Base-by-base conservation (phyloP, 2,888 invertebrate genomes). In the Brassicogethes aeneus region DNA sequence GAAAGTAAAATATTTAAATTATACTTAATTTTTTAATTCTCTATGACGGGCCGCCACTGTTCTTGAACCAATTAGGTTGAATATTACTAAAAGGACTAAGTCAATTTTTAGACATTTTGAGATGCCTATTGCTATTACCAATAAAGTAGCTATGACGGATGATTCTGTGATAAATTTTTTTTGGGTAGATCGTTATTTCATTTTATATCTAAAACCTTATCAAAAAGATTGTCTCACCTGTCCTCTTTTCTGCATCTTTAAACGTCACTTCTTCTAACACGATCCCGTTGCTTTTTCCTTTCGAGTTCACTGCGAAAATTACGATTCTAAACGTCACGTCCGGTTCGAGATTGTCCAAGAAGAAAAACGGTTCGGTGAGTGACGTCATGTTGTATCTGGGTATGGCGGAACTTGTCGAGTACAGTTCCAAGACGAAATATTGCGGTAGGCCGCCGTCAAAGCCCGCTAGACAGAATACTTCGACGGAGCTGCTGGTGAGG, bases 371-470 rank as follows among this genome's bases (percentile, higher is more conserved):
- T 61, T 85, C 82, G 45, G 79, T 76, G 42, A 72, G 65, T 12
- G 78, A 70, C 3, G 77, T 74, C 54, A 83, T 69, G 68, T 83
- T 85, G 60, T 79, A 76, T 44, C 77, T 60, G 5, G 68, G 66
- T 3, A 57, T 55, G 45, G 54, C 68, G 50, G 59, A 70, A 51
- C 61, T 70, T 50, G 52, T 63, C 48, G 65, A 68, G 69, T 79
- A 85, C 52, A 89, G 77, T 70, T 90, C 89, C 50, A 91, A 75
- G 39, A 87, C 74, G 72, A 91, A 91, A 64, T 77, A 76, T 72
- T 91, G 90, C 44, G 89, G 87, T 57, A 91, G 77, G 50, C 91
- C 91, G 44, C 91, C 91, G 71, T 91, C 90, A 70, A 89, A 90
- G 53, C 87, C 87, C 15, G 87, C 74, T 59, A 82, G 76, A 66